These are phyloP conservation scores for Melanaphis sacchari DNA, from an alignment of 1,140 invertebrate genomes.

Conservation along the genomic window DNA sequence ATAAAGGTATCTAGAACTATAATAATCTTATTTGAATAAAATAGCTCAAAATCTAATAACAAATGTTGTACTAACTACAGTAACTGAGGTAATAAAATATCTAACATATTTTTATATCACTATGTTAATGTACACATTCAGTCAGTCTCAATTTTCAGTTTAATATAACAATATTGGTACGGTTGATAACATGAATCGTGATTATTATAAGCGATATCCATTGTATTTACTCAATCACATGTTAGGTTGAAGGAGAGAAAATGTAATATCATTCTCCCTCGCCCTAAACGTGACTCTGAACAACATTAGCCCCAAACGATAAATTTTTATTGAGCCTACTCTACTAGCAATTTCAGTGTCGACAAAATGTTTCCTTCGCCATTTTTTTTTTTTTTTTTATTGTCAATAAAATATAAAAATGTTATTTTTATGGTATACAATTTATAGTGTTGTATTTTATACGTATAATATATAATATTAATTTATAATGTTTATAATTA, in stretches of 20 bases:
- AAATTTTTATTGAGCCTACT: conserved; percentile 1
- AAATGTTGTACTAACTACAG: neutral
- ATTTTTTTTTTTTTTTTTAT: neutral
- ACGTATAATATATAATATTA: neutral
- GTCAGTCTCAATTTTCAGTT: neutral
- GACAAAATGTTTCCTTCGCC: neutral
- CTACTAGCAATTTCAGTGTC: conserved; percentile 4
- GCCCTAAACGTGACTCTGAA: neutral
- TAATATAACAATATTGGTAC: neutral
- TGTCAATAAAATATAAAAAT: neutral
- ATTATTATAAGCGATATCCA: neutral
- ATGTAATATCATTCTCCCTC: neutral
- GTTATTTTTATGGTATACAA: neutral
- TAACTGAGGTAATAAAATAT: neutral
- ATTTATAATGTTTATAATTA: conserved; percentile 2
- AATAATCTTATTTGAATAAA: neutral
- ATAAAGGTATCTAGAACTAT: neutral
- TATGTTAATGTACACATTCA: neutral
- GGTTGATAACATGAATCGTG: neutral
- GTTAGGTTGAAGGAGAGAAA: neutral
- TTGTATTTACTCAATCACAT: neutral
- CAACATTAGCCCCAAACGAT: conserved; percentile 8
- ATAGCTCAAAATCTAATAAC: neutral
- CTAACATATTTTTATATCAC: neutral
- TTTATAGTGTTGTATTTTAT: neutral